Base-by-base conservation (phyloP, 2,797 vertebrate species). In the Trematomus bernacchii region DNA sequence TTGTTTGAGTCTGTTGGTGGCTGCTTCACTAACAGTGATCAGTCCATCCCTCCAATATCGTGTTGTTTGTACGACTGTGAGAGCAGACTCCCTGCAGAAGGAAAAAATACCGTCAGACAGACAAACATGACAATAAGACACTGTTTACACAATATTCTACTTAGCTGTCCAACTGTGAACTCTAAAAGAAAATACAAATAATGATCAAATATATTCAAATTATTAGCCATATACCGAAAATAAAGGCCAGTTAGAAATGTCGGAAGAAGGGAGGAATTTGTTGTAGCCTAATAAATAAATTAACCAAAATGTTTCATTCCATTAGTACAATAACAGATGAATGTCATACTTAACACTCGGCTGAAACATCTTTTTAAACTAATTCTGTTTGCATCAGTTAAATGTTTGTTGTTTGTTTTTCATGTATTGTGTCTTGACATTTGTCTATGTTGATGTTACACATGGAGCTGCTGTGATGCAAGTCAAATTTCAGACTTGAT, bases 31-130 rank as follows among this genome's bases (percentile, higher is more conserved):
- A 48, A 21, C 65, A 27, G 42, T 1, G 21, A 68, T 95, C 87
- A 94, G 87, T 96, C 95, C 93, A 96, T 88, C 59, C 94, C 93
- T 59, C 94, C 94, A 0, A 95, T 87, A 71, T 96, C 95, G 1
- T 95, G 95, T 66, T 94, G 94, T 76, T 96, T 96, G 87, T 94
- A 95, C 2, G 89, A 79, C 77, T 94, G 92, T 1, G 94, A 83
- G 21, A 95, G 83, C 76, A 95, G 74, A 68, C 74, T 87, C 57
- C 95, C 95, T 95, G 89, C 59, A 55, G 76, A 85, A 37, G 46
- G 57, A 76, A 30, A 80, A 71, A 0, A 48, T 0, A 3, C 12
- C 0, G 50, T 73, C 30, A 74, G 30, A 69, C 33, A 10, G 6
- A 19, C 15, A 18, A 42, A 40, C 27, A 27, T 2, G 3, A 27